Evolutionary conservation across 2,888 invertebrate genomes (phyloP), one percentile per base, ranked within the genome.

Genomic region (Drosophila vallismaia): DNA sequence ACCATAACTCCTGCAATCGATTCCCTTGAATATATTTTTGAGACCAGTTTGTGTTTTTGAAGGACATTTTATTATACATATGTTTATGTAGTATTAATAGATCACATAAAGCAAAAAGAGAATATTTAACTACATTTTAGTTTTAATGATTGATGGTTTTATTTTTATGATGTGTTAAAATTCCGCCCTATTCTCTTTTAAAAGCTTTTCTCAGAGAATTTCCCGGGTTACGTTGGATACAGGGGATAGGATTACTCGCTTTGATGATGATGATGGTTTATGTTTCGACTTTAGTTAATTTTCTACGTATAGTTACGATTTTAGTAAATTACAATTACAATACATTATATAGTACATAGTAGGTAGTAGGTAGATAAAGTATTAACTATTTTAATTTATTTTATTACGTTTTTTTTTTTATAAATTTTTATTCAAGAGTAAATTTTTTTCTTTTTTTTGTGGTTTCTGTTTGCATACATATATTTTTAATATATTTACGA

Each of bases 401-500:
- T n/a, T 53, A 56, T 57, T 54, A 1, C n/a, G n/a, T n/a, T n/a
- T 46, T 58, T 59, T 53, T 19, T 57, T 57, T 60, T 52, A 56
- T 45, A 49, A 12, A 48, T 55, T 54, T 53, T 73, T 73, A 56
- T 62, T 68, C 66, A 45, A 63, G 51, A 66, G 51, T 51, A 66
- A 29, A 51, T 63, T 49, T 44, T 49, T 9, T 57, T 53, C 56
- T 49, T 44, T 55, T 55, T 52, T 87, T 88, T 83, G 85, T 76
- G 63, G 81, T 86, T 84, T 89, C 36, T 36, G 88, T 88, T 80
- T 82, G 86, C 76, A 77, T 77, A 73, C 88, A 88, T 90, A 88
- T 89, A 87, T 88, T 44, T 44, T 85, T 81, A 80, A 85, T 89
- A 89, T 89, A 89, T 89, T 89, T 90, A 90, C 89, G 90, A 91